phyloP scores from a whole-genome alignment of 1,140 invertebrate species.

The Melitaea cinxia region DNA sequence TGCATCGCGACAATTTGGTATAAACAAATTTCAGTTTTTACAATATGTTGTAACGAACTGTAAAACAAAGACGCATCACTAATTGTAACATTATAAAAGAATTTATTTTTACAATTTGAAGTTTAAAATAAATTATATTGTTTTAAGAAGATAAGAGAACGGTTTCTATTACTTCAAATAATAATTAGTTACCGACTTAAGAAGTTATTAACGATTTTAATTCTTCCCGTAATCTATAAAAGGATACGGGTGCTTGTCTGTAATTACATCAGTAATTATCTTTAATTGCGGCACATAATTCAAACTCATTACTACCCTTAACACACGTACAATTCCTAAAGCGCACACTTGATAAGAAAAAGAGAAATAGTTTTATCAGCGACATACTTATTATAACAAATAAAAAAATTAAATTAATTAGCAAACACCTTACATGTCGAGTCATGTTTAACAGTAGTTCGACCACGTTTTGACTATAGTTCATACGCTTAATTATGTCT shows the following conservation, averaged over 20 bases:
- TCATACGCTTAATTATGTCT: slow-evolving; percentile 28
- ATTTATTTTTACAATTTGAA: no score
- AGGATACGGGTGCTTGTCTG: slow-evolving; percentile 13
- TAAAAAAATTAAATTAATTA: not conserved
- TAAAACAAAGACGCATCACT: no score
- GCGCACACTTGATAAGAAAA: not conserved
- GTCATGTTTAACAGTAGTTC: not conserved
- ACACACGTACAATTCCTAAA: not conserved
- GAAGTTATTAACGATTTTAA: not conserved
- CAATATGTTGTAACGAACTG: not conserved
- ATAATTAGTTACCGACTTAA: not conserved
- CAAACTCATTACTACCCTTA: slow-evolving; percentile 3
- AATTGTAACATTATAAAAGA: no score
- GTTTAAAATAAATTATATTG: no score
- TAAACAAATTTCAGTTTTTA: not conserved
- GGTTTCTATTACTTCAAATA: not conserved
- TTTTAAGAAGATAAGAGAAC: no score
- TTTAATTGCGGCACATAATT: slow-evolving; percentile 14
- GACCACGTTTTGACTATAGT: slow-evolving; percentile 20
- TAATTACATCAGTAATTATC: slow-evolving; percentile 18
- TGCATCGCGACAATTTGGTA: not conserved
- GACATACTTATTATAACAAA: not conserved
- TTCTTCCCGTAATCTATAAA: slow-evolving; percentile 16
- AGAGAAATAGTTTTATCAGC: not conserved
- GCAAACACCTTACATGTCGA: slow-evolving; percentile 1